A percentile compares a stretch with the other conserved stretches of the same genome.
These are phyloP conservation scores for Notarius quadriscutis DNA, from an alignment of 2,113 vertebrate genomes.

Conservation along the genomic window DNA sequence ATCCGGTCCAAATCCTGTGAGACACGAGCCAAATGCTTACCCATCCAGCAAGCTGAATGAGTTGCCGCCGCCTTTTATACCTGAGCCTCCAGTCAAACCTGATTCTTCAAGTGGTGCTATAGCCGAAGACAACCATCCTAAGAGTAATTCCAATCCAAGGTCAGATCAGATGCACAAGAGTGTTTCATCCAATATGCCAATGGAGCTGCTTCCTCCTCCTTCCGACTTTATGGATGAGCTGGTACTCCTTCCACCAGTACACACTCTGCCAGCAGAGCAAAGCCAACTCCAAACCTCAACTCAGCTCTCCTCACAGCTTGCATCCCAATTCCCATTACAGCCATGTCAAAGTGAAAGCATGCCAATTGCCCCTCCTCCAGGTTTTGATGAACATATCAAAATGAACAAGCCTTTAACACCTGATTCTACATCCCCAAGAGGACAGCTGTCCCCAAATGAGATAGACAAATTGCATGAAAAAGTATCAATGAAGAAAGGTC, in stretches of 20 bases:
- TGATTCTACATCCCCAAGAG: not conserved
- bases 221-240: conserved; percentile 74
- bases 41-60: not conserved
- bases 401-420: not conserved
- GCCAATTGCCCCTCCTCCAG: not conserved
- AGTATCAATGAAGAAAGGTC: conserved; percentile 53
- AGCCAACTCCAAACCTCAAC: conserved; percentile 13
- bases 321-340: not conserved
- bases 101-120: not conserved
- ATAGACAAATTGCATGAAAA: conserved; percentile 52
- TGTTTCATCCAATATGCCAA: conserved; percentile 23
- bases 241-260: not conserved
- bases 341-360: conserved; percentile 14
- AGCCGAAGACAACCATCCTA: conserved; percentile 19
- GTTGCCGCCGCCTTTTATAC: conserved; percentile 51
- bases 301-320: not conserved
- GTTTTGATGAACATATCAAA: conserved; percentile 18
- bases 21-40: not conserved
- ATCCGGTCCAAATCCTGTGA: not conserved
- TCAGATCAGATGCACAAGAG: not conserved
- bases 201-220: conserved; percentile 70
- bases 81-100: conserved; percentile 38
- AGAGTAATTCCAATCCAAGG: conserved; percentile 1
- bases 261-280: not conserved
- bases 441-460: conserved; percentile 9